phyloP scores from a whole-genome alignment of 2,888 invertebrate species.

The Choreutis nemorana region DNA sequence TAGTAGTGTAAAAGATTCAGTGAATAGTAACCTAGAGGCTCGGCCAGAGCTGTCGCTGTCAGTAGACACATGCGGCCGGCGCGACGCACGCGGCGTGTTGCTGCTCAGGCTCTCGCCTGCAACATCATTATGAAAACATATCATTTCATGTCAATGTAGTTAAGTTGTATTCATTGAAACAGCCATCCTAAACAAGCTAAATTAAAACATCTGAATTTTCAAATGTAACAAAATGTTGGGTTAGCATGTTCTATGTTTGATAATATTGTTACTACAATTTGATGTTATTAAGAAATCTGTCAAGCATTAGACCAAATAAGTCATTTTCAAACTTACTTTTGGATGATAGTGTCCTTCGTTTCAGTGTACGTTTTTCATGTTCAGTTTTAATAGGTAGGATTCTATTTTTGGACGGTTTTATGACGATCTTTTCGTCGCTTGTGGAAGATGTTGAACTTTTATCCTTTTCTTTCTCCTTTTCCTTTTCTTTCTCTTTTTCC shows the following conservation, averaged over 20 bases:
- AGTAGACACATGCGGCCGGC: constrained; percentile 49
- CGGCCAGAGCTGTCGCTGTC: constrained; percentile 55
- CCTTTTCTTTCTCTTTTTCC: constrained; percentile 23
- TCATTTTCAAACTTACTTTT: constrained; percentile 30
- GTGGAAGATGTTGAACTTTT: constrained; percentile 25
- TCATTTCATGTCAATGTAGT: background rate
- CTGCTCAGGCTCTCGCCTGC: constrained; percentile 32
- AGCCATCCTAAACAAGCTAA: no score
- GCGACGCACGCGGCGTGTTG: constrained; percentile 36
- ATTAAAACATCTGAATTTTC: no score
- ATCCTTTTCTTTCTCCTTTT: constrained; percentile 18
- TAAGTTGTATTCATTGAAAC: background rate
- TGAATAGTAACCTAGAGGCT: constrained; percentile 56
- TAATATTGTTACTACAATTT: no score
- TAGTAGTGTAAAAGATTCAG: no score
- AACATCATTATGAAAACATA: constrained; percentile 2
- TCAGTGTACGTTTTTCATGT: constrained; percentile 40
- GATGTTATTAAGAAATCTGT: no score
- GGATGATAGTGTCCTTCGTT: constrained; percentile 37
- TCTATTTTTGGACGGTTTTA: constrained; percentile 43
- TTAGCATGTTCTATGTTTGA: no score
- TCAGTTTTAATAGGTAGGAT: constrained; percentile 33
- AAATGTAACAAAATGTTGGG: no score
- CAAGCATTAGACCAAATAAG: no score
- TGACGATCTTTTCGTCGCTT: constrained; percentile 36